These are phyloP conservation scores for Acridotheres tristis DNA, from an alignment of 2,797 vertebrate genomes.

Conservation along the genomic window DNA sequence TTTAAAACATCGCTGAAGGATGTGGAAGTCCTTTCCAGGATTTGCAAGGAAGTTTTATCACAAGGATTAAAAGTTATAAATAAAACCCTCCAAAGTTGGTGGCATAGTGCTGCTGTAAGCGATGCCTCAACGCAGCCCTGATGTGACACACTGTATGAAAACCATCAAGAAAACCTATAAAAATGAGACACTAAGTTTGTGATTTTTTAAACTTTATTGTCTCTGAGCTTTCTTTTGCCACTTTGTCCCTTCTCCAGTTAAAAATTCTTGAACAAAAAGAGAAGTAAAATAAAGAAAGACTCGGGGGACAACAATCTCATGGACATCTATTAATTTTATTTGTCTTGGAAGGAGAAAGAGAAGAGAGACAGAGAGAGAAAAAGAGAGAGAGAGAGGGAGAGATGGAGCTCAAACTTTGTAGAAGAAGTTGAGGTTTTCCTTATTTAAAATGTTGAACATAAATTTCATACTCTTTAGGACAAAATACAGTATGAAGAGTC, in stretches of 20 bases:
- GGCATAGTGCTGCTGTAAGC: background rate
- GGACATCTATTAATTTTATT: background rate
- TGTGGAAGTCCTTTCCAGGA: conserved; percentile 14
- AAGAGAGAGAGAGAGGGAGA: background rate
- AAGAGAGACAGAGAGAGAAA: background rate
- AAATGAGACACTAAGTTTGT: background rate
- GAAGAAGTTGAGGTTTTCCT: background rate
- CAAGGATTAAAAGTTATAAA: background rate
- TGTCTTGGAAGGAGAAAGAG: background rate
- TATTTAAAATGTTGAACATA: background rate
- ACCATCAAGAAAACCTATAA: background rate
- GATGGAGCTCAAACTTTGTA: background rate
- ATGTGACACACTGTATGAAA: background rate
- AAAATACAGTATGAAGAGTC: background rate
- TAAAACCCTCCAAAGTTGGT: background rate
- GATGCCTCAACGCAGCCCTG: background rate
- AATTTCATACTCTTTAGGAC: background rate
- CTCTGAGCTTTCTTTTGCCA: background rate
- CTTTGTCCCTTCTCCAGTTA: background rate
- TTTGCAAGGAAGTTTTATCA: background rate
- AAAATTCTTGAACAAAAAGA: background rate
- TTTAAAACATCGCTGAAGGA: conserved; percentile 1
- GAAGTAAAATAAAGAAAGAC: background rate
- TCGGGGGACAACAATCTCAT: background rate
- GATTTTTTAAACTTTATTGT: background rate